Percentiles rank a stretch among this genome's conserved stretches.
These are phyloP conservation scores for Gymnocheta viridis DNA, from an alignment of 2,888 invertebrate species.

Conservation along the genomic window DNA sequence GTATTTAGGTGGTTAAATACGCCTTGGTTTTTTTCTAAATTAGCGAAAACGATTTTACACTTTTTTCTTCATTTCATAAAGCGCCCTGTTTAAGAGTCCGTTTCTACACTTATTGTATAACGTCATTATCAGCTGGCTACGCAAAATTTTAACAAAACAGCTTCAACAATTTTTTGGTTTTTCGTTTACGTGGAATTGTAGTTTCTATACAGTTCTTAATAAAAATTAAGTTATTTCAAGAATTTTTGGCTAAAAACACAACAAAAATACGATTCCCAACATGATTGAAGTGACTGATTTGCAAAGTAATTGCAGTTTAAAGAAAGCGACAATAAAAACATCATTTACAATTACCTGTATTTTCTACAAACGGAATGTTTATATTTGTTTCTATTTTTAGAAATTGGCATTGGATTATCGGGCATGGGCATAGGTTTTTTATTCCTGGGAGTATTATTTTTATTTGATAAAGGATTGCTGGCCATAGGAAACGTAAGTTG, in stretches of 20 bases:
- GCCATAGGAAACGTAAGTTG: conserved; percentile 99
- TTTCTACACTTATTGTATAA: conserved; percentile 26
- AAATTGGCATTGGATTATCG: conserved; percentile 98
- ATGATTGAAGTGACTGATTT: conserved; percentile 94
- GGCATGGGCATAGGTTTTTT: conserved; percentile 98
- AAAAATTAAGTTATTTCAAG: conserved; percentile 13
- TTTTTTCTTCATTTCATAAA: background rate
- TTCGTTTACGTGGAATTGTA: conserved; percentile 75
- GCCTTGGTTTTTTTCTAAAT: too few relatives aligned
- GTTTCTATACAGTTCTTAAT: conserved; percentile 27
- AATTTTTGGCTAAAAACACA: conserved; percentile 26
- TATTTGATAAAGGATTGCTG: conserved; percentile 98
- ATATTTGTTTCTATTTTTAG: conserved; percentile 83
- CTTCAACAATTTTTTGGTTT: conserved; percentile 62
- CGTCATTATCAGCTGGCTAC: conserved; percentile 70
- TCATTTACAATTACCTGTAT: background rate
- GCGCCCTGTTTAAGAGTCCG: background rate
- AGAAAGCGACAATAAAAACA: background rate
- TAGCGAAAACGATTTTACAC: too few relatives aligned
- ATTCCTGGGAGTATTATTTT: conserved; percentile 94
- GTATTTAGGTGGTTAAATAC: too few relatives aligned
- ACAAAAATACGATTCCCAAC: conserved; percentile 73
- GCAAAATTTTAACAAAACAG: conserved; percentile 32
- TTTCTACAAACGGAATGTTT: conserved; percentile 18
- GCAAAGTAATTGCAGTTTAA: conserved; percentile 87